These are phyloP conservation scores for Eupithecia pulchellata DNA, from an alignment of 2,888 invertebrate species.

Conservation along the genomic window DNA sequence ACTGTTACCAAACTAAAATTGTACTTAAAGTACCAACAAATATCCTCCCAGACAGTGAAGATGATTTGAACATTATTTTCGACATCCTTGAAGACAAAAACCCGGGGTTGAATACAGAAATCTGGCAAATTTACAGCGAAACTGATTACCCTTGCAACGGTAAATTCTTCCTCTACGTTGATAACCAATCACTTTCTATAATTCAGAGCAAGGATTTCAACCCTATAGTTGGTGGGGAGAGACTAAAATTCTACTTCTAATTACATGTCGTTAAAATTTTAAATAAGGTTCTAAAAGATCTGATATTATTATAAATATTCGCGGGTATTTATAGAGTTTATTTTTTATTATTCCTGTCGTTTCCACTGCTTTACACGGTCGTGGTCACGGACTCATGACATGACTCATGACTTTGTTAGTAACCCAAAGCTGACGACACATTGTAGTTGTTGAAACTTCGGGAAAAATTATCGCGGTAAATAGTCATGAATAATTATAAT, in stretches of 20 bases:
- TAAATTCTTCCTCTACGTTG: constrained; percentile 64
- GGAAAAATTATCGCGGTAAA: too few species aligned
- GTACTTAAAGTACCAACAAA: constrained; percentile 65
- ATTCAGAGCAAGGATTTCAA: constrained; percentile 66
- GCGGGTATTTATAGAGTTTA: too few species aligned
- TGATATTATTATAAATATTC: too few species aligned
- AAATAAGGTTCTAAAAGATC: constrained; percentile 5
- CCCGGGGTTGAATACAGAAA: constrained; percentile 71
- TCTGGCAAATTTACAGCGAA: constrained; percentile 67
- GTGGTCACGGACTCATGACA: too few species aligned
- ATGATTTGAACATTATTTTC: constrained; percentile 71
- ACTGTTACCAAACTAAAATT: constrained; percentile 58
- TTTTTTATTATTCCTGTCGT: too few species aligned
- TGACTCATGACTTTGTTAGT: too few species aligned
- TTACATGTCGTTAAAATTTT: neutral
- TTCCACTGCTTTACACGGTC: too few species aligned
- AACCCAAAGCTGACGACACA: too few species aligned
- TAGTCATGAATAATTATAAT: too few species aligned
- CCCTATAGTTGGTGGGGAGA: constrained; percentile 66
- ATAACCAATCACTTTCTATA: constrained; percentile 65
- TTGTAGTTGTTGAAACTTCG: too few species aligned
- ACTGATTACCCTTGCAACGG: constrained; percentile 62
- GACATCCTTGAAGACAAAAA: constrained; percentile 75
- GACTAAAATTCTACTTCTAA: constrained; percentile 67
- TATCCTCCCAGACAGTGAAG: constrained; percentile 68